Base-by-base conservation (phyloP, 2,888 invertebrate species). In the Patella caerulea region DNA sequence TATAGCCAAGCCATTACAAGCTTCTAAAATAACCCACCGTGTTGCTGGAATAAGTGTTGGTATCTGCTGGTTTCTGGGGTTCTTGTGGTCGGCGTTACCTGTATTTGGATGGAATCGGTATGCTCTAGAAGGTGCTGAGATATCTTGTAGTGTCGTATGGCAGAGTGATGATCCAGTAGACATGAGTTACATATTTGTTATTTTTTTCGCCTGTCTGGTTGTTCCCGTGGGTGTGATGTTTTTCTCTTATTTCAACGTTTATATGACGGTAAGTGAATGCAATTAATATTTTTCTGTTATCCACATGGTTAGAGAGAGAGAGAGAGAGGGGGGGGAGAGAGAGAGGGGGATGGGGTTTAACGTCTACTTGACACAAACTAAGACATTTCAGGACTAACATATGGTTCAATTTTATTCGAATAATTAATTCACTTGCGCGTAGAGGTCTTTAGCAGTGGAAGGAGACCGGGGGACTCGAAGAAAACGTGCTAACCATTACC, bases 91-190 rank as follows among this genome's bases (percentile, higher is more conserved):
- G 0, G 72, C 80, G 2, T 55, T 87, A n/a, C 89, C 89, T 3
- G 77, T 87, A 17, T 73, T 89, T 19, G 89, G 89, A 4, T 88
- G 88, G 88, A 88, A 86, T 75, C 78, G 80, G n/a, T 90, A 86
- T 72, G 84, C 80, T 3, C 78, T 85, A 56, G 90, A 90, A 74
- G 81, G 81, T 0, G 82, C 83, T 0, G 83, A 83, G 17, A 81
- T 85, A 29, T 86, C 84, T 7, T 87, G 87, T 75, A 83, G 85
- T 24, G 83, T 87, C 9, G 77, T 83, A 24, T 87, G 84, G 83
- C 84, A 86, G 45, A 83, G 78, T 11, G 54, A 75, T 14, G 81
- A 84, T 70, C 45, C 81, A 0, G 76, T 79, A 45, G 85, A 84
- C 34, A 80, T 81, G 7, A 83, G 84, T 70, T 89, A 86, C 74